These are phyloP conservation scores for Meriones psammophilus DNA, from an alignment of 2,797 vertebrate genomes.

Conservation along the genomic window DNA sequence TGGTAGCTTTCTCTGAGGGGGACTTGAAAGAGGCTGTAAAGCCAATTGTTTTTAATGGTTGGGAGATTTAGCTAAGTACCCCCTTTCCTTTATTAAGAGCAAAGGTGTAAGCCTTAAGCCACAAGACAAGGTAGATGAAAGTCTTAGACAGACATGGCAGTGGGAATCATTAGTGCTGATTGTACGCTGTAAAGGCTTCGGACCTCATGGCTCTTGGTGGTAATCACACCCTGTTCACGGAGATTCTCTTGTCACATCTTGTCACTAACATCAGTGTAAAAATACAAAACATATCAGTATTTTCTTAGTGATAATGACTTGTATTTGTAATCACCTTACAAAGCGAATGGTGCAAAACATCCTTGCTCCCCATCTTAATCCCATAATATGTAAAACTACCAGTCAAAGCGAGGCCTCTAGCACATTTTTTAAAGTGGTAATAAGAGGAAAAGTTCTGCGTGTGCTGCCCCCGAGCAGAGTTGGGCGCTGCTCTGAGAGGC, in stretches of 20 bases:
- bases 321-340: background rate
- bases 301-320: background rate
- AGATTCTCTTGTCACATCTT: background rate
- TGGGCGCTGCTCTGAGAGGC: background rate
- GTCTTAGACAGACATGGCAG: background rate
- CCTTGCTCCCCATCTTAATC: background rate
- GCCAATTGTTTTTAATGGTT: slow-evolving; percentile 69
- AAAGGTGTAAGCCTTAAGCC: slow-evolving; percentile 72
- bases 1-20: slow-evolving; percentile 65
- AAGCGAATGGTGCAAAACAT: background rate
- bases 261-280: background rate
- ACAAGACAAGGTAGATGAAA: slow-evolving; percentile 20
- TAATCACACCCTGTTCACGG: background rate
- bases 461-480: slow-evolving; percentile 17
- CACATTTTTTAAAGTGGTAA: background rate
- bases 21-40: slow-evolving; percentile 77
- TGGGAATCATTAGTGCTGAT: slow-evolving; percentile 37
- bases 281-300: background rate
- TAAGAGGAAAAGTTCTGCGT: background rate
- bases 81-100: slow-evolving; percentile 69
- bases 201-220: background rate
- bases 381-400: background rate
- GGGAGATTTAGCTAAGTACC: background rate
- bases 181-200: background rate
- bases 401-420: background rate